A percentile compares a stretch with the other conserved stretches of the same genome.
These are phyloP conservation scores for Coboldia fuscipes DNA, from an alignment of 1,140 invertebrate species.

Conservation along the genomic window DNA sequence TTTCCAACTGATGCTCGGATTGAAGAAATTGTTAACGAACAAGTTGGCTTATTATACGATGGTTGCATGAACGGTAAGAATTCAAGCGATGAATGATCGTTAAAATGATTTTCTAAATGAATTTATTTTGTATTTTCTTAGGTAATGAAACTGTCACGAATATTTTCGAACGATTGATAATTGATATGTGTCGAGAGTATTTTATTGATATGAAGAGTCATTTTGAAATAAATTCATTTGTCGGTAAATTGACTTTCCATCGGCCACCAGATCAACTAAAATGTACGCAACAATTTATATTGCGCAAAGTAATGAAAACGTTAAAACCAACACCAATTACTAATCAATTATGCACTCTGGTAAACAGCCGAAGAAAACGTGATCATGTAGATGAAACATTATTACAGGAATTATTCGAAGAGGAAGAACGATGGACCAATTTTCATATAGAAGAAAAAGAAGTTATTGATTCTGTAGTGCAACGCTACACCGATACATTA, in stretches of 20 bases:
- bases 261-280: constrained; percentile 8
- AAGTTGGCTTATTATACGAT: constrained; percentile 8
- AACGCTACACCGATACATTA: too few species aligned
- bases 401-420: constrained; percentile 9
- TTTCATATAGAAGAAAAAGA: constrained; percentile 9
- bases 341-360: too few species aligned
- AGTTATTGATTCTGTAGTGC: constrained; percentile 7
- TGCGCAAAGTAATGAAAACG: too few species aligned
- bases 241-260: constrained; percentile 5
- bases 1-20: constrained; percentile 10
- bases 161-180: constrained; percentile 10
- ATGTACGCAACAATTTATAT: constrained; percentile 7
- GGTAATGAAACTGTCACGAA: constrained; percentile 11
- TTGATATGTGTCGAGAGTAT: constrained; percentile 10
- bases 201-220: background rate
- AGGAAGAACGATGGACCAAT: constrained; percentile 9
- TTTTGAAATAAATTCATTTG: background rate
- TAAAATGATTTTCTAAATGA: too few species aligned
- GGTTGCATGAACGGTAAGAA: constrained; percentile 6
- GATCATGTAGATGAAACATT: constrained; percentile 9
- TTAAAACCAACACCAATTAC: too few species aligned
- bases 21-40: constrained; percentile 8
- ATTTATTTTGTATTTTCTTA: too few species aligned
- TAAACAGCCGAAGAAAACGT: constrained; percentile 5
- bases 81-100: too few species aligned